Evolutionary conservation across 2,797 vertebrate genomes (phyloP), one percentile per base, ranked within the genome.

Genomic region (Heterohyrax brucei): DNA sequence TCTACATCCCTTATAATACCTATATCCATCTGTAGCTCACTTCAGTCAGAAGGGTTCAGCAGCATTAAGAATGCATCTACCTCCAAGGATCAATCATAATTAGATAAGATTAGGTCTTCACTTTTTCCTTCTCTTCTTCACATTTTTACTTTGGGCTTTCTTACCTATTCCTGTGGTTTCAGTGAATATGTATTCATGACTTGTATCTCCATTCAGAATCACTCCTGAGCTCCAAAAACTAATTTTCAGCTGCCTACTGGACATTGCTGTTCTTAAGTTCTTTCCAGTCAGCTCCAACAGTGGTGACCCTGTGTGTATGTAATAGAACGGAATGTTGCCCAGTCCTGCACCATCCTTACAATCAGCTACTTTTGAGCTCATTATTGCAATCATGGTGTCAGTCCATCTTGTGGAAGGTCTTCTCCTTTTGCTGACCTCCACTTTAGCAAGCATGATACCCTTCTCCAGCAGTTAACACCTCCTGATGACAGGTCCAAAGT

Each of bases 61-160:
- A 50, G 53, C 33, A 16, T 81, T 88, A 8, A 30, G 56, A 73
- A 70, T 87, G 30, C 26, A 92, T 81, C 16, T 44, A 5, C 24
- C 26, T 21, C 12, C 24, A 87, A 93, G 72, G 87, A 70, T 59
- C 26, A 33, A 72, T 95, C 24, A 96, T 14, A 76, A 93, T 5
- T 82, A 76, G 44, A 7, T 3, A 94, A 89, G 86, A 96, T 48
- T 59, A n/a, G 59, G 14, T 76, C 78, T 76, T 87, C 56, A 22
- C 26, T 79, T 62, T 68, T 93, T 84, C 19, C 50, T 66, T 72
- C 39, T 70, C 26, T 8, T 79, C 89, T 93, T 82, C 62, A 82
- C 30, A 12, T 68, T 85, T 88, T 78, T 46, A 19, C 22, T 30
- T 78, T 78, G 26, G 48, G 28, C 68, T 90, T 89, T 89, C 76